Evolutionary conservation across 2,888 invertebrate genomes (phyloP).

Genomic region (Nemotelus pantherinus): DNA sequence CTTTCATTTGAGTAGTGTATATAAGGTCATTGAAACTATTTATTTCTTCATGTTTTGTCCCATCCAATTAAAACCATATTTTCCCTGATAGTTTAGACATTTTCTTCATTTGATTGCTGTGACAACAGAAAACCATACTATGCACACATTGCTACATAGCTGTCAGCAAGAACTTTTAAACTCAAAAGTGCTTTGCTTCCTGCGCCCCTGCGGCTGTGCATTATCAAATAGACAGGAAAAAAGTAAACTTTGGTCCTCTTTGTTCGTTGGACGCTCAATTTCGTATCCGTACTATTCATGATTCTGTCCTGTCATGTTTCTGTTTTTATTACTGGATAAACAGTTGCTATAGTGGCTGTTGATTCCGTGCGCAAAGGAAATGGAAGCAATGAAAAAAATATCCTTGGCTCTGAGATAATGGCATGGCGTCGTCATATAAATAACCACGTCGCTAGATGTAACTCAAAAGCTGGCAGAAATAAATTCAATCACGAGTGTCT

Average conservation of each 20-base stretch:
- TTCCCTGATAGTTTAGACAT: too few species aligned
- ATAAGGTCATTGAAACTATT: too few species aligned
- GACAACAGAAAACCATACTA: too few species aligned
- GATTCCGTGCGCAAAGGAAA: neutral
- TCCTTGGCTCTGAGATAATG: neutral
- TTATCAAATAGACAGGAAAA: neutral
- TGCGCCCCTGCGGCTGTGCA: too few species aligned
- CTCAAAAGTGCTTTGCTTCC: too few species aligned
- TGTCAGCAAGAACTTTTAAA: too few species aligned
- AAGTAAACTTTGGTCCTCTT: neutral
- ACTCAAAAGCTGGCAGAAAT: neutral
- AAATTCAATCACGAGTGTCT: neutral
- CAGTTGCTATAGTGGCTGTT: neutral
- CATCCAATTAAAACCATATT: too few species aligned
- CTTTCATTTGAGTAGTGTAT: too few species aligned
- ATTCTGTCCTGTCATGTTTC: neutral
- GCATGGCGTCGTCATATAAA: neutral
- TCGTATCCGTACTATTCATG: neutral
- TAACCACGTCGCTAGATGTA: neutral
- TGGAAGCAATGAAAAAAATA: neutral
- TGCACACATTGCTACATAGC: too few species aligned
- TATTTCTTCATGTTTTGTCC: too few species aligned
- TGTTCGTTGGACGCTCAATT: neutral
- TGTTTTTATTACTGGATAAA: neutral
- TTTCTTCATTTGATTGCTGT: too few species aligned